Evolutionary conservation across 2,888 invertebrate genomes (phyloP).

Genomic region (Pammene aurita): DNA sequence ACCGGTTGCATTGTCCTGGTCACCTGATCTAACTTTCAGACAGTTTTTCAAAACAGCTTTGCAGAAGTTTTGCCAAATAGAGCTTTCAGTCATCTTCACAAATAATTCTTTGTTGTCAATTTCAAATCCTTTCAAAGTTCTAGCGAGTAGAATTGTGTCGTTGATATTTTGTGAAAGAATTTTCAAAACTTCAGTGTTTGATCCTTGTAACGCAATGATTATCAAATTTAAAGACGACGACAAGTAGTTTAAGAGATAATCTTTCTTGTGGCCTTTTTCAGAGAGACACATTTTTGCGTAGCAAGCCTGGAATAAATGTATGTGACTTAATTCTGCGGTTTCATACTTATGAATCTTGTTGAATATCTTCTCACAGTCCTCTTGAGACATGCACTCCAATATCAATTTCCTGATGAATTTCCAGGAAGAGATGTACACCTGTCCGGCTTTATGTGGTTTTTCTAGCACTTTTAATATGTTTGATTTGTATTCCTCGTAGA

Average conservation of each 20-base stretch:
- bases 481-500: constrained; percentile 84
- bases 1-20: constrained; percentile 62
- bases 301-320: constrained; percentile 80
- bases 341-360: constrained; percentile 86
- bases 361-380: constrained; percentile 82
- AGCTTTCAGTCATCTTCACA: constrained; percentile 71
- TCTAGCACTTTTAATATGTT: constrained; percentile 85
- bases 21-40: constrained; percentile 75
- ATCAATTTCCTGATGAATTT: constrained; percentile 84
- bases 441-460: constrained; percentile 87
- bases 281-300: constrained; percentile 77
- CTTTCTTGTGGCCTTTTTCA: constrained; percentile 62
- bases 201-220: constrained; percentile 75
- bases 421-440: constrained; percentile 85
- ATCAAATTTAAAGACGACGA: constrained; percentile 81
- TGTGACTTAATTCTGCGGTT: constrained; percentile 82
- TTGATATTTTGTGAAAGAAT: constrained; percentile 61
- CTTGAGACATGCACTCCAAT: constrained; percentile 82
- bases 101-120: constrained; percentile 61
- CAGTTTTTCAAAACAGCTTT: constrained; percentile 87
- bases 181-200: constrained; percentile 55
- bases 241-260: constrained; percentile 79
- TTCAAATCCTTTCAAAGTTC: constrained; percentile 56
- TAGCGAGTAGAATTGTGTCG: constrained; percentile 62
- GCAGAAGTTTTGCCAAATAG: constrained; percentile 84